These are phyloP conservation scores for Alauda arvensis DNA, from an alignment of 2,797 vertebrate genomes.

Conservation along the genomic window DNA sequence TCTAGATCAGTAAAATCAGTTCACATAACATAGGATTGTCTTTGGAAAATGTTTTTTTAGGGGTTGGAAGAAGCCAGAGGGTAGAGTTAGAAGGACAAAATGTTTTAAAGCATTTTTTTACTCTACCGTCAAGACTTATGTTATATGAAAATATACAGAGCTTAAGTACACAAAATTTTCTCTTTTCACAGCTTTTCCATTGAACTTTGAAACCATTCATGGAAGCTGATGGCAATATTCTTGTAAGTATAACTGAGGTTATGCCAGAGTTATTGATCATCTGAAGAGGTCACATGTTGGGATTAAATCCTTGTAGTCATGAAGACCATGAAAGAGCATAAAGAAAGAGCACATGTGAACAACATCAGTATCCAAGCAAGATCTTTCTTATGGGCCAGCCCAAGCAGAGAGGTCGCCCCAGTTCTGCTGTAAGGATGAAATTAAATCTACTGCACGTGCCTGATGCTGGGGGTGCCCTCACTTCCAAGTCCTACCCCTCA, in stretches of 20 bases:
- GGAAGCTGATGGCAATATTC: slow-evolving; percentile 82
- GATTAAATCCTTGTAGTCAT: background rate
- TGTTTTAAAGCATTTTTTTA: background rate
- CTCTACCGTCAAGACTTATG: background rate
- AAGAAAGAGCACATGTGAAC: background rate
- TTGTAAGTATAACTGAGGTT: slow-evolving; percentile 76
- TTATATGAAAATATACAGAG: background rate
- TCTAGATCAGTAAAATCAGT: background rate
- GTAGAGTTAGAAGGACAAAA: background rate
- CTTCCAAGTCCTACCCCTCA: background rate
- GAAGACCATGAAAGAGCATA: background rate
- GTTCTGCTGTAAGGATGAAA: background rate
- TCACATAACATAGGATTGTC: background rate
- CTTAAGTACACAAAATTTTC: background rate
- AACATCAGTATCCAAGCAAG: background rate
- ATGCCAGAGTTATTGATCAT: background rate
- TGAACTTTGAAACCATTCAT: slow-evolving; percentile 74
- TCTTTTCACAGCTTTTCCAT: slow-evolving; percentile 76
- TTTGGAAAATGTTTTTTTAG: background rate
- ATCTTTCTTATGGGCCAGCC: background rate
- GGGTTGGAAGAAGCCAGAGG: accelerated
- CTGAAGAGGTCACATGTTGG: background rate
- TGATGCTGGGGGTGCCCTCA: background rate
- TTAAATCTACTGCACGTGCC: background rate
- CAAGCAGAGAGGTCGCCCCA: background rate